These are phyloP conservation scores for Ramphastos sulfuratus DNA, from an alignment of 2,113 vertebrate species.

Conservation along the genomic window DNA sequence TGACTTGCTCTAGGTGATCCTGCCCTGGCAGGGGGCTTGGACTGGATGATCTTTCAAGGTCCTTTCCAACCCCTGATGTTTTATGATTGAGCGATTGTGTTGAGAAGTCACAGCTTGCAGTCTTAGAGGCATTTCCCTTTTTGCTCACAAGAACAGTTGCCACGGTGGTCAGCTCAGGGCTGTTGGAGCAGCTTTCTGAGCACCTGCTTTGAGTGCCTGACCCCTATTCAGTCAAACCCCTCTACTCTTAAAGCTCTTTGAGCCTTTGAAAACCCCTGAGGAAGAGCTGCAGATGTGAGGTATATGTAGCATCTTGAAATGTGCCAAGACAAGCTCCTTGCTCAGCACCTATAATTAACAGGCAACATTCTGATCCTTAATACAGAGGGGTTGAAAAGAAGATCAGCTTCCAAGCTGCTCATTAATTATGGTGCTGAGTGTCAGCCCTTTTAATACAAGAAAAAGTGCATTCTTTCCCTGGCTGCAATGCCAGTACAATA, in stretches of 20 bases:
- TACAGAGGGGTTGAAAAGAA: conserved; percentile 12
- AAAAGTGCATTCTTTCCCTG: neutral
- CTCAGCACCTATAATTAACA: conserved; percentile 14
- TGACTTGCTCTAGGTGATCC: too few species aligned
- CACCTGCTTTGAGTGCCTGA: neutral
- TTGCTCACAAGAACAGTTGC: neutral
- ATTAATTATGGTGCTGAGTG: conserved; percentile 26
- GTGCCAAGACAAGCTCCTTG: neutral
- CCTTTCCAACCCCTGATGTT: too few species aligned
- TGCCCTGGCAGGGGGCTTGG: too few species aligned
- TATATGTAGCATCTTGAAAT: neutral
- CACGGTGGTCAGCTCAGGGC: neutral
- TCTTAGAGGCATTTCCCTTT: neutral
- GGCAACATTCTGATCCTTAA: neutral
- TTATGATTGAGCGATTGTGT: neutral
- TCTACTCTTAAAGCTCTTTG: neutral
- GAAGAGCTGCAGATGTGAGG: neutral
- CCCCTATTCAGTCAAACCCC: neutral
- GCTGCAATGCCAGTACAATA: neutral
- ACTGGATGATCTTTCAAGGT: too few species aligned
- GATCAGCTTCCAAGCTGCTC: neutral
- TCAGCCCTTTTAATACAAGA: neutral
- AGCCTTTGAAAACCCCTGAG: neutral
- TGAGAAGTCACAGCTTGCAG: neutral
- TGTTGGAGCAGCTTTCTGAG: neutral